Base-by-base conservation (phyloP, 2,113 vertebrate genomes). In the Limanda limanda region DNA sequence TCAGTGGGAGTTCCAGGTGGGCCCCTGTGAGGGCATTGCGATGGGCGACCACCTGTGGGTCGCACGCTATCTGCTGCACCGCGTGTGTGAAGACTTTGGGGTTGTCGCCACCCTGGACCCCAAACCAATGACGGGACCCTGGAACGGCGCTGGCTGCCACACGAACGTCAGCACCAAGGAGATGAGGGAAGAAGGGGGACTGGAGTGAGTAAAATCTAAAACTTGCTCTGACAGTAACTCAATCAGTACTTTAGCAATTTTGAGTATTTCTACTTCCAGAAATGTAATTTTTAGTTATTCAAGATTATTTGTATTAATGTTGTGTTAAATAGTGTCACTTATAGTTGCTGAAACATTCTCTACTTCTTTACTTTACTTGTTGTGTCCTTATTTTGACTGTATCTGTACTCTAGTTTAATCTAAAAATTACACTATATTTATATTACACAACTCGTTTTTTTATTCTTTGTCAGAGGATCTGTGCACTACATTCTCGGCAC, bases 1-100 rank as follows among this genome's bases (percentile, higher is more conserved):
- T 54, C 88, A 92, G 91, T 92, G 92, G 91, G 89, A 91, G 80
- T 92, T 81, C 81, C 92, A 92, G 79, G 86, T 92, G 63, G 91
- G 92, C 14, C 74, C 86, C 17, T 91, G 92, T 6, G 88, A 90
- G 4, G 91, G 91, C 17, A 82, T 96, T 0, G 94, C 95, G 37
- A 94, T 95, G 91, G 96, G 94, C 0, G 97, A 97, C 85, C 96
- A 97, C 11, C 91, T 97, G 42, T 97, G 96, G 96, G 48, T 97
- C 78, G 87, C 96, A 7, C 94, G 95, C 0, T 97, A 94, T 89
- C 92, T 97, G 78, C 88, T 98, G 57, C 94, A 97, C 69, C 95
- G 96, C 0, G 93, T 97, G 60, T 94, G 95, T 0, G 96, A 97
- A 88, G 92, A 93, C 12, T 93, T 92, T 20, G 89, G 90, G 1